Conservation (phyloP, 1,140 invertebrate species). For the Bathynomus jamesi region DNA sequence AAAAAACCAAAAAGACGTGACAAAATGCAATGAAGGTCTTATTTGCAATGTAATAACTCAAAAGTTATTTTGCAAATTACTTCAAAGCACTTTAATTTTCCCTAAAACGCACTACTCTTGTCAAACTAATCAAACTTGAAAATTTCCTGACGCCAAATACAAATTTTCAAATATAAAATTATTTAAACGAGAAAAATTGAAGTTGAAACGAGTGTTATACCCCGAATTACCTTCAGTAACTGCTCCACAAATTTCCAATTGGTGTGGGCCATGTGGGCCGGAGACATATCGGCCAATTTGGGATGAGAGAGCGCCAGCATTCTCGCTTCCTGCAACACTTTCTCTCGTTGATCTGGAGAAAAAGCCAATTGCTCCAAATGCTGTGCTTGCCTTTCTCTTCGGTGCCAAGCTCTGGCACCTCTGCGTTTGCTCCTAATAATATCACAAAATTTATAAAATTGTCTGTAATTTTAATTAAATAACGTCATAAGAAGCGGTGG, state of each 20-base stretch:
- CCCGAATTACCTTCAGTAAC: constrained; percentile 69
- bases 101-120: too few species aligned
- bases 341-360: constrained; percentile 28
- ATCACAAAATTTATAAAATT: constrained; percentile 15
- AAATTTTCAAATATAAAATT: background rate
- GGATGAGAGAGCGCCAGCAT: constrained; percentile 20
- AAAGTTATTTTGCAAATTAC: too few species aligned
- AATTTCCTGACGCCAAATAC: too few species aligned
- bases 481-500: too few species aligned
- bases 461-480: too few species aligned
- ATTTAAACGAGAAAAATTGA: background rate
- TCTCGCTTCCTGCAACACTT: constrained; percentile 30
- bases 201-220: background rate
- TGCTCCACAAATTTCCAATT: constrained; percentile 98
- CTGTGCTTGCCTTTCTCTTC: constrained; percentile 42
- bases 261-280: constrained; percentile 85
- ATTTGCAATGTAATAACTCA: too few species aligned
- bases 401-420: constrained; percentile 40
- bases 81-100: too few species aligned
- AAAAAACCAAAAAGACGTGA: background rate
- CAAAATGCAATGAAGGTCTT: too few species aligned
- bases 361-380: constrained; percentile 45
- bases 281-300: constrained; percentile 41
- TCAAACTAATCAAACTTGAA: too few species aligned
- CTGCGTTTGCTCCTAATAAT: constrained; percentile 32